phyloP scores from a whole-genome alignment of 2,113 vertebrate species.

The Tachuris rubrigastra region DNA sequence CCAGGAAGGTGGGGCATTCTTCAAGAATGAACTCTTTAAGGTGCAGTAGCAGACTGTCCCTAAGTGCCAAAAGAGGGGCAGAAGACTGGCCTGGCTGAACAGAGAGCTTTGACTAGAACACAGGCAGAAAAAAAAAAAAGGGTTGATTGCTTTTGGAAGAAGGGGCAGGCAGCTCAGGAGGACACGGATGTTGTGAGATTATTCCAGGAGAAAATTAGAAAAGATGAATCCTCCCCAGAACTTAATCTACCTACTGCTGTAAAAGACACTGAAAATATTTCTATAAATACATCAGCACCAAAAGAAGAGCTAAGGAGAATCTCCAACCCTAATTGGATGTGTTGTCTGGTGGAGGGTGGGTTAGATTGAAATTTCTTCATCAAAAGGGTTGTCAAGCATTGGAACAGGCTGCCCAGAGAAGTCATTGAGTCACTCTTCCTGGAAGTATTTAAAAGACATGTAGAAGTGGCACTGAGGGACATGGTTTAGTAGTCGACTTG shows the following conservation, averaged over 20 bases:
- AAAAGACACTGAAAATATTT: not conserved
- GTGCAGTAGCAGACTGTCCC: not conserved
- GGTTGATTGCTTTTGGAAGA: not conserved
- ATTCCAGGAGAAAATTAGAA: not conserved
- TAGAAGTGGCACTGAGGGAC: not conserved
- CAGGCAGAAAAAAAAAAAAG: not conserved
- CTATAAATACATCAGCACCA: not conserved
- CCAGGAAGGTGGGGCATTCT: not conserved
- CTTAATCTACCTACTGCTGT: not conserved
- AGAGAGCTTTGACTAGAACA: not conserved
- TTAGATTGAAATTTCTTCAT: not conserved
- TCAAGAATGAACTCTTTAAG: not conserved
- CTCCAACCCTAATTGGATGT: not conserved
- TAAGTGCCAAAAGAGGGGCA: too few relatives aligned
- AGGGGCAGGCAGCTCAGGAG: not conserved
- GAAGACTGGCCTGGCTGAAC: not conserved
- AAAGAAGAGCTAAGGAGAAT: not conserved
- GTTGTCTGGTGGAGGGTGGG: not conserved
- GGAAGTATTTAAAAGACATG: accelerated
- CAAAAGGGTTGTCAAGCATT: not conserved
- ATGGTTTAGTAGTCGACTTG: not conserved
- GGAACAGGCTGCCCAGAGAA: not conserved
- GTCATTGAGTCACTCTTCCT: not conserved
- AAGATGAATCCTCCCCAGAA: not conserved
- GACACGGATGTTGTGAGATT: not conserved